A percentile compares a stretch with the other conserved stretches of the same genome.
Evolutionary conservation across 1,140 invertebrate genomes (phyloP).

Genomic region (Drosophila yakuba): DNA sequence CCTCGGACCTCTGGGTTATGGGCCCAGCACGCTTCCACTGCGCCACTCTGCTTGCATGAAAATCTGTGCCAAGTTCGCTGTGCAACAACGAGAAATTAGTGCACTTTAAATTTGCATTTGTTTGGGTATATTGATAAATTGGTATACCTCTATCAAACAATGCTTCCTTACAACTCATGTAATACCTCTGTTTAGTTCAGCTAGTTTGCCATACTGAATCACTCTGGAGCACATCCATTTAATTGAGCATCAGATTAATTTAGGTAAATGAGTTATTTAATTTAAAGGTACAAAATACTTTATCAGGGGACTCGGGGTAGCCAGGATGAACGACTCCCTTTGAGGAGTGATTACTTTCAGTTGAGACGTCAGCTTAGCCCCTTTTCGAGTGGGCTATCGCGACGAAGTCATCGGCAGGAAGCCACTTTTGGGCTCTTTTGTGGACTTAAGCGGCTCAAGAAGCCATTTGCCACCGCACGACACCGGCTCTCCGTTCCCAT

Average conservation of each 20-base stretch:
- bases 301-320: neutral
- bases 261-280: neutral
- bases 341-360: constrained; percentile 3
- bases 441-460: constrained; percentile 37
- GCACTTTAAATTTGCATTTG: too few relatives aligned
- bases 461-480: constrained; percentile 45
- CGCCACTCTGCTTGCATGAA: constrained; percentile 92
- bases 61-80: too few relatives aligned
- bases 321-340: neutral
- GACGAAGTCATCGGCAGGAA: constrained; percentile 23
- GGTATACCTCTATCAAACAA: too few relatives aligned
- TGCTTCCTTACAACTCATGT: too few relatives aligned
- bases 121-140: too few relatives aligned
- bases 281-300: constrained; percentile 16
- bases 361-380: constrained; percentile 31
- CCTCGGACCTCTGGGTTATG: constrained; percentile 99
- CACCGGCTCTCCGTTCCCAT: constrained; percentile 13
- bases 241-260: neutral
- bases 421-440: constrained; percentile 40
- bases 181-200: too few relatives aligned
- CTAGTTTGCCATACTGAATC: too few relatives aligned
- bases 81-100: too few relatives aligned
- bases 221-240: too few relatives aligned
- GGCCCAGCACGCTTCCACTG: constrained; percentile 99
- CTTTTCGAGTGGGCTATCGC: constrained; percentile 25